These are phyloP conservation scores for Apotomis betuletana DNA, from an alignment of 2,888 invertebrate species.

Conservation along the genomic window DNA sequence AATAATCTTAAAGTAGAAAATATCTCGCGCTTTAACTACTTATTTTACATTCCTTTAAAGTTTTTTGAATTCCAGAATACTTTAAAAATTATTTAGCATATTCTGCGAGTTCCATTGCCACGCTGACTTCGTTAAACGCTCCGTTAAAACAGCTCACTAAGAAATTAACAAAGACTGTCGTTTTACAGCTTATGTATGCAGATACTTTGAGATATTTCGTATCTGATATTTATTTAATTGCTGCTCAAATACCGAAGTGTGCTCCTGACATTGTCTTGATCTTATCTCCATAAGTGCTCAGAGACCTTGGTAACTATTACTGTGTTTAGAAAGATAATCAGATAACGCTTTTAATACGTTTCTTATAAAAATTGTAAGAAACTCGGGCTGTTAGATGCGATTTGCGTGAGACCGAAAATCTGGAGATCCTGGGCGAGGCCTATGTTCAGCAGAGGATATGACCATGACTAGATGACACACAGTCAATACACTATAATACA, in stretches of 20 bases:
- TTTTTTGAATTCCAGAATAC: too few species aligned
- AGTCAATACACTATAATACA: too few species aligned
- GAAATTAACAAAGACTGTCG: slow-evolving; percentile 16
- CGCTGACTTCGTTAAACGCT: neutral
- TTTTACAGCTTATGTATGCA: slow-evolving; percentile 18
- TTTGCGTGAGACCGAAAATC: too few species aligned
- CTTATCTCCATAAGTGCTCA: neutral
- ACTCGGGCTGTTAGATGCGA: too few species aligned
- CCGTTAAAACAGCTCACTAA: neutral
- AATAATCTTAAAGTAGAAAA: too few species aligned
- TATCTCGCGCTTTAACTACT: too few species aligned
- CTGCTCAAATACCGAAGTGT: neutral
- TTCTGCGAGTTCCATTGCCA: neutral
- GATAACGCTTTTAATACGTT: neutral
- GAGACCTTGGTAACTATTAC: neutral
- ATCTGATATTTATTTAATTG: slow-evolving; percentile 13
- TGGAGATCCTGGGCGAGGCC: too few species aligned
- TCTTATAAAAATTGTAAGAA: neutral
- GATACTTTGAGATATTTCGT: slow-evolving; percentile 3
- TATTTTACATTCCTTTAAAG: too few species aligned
- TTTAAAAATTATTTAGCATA: too few species aligned
- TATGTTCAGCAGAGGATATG: too few species aligned
- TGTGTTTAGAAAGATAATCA: neutral
- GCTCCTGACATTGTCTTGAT: slow-evolving; percentile 17
- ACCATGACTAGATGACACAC: too few species aligned